Conservation (phyloP, 2,113 vertebrate species). For the Dendropsophus ebraccatus region DNA sequence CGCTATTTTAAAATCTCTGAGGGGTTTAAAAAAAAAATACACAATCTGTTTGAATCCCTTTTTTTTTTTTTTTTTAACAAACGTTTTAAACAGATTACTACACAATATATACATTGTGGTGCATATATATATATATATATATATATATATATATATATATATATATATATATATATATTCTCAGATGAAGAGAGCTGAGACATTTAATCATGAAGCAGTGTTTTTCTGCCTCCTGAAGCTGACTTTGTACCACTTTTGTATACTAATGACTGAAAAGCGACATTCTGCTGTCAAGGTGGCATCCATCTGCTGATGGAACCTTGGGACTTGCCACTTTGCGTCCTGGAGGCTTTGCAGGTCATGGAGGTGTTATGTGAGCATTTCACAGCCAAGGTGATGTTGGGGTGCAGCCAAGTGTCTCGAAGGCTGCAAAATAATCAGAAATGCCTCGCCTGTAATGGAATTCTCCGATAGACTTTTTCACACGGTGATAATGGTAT, state of each 20-base stretch:
- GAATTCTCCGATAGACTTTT: conserved; percentile 9
- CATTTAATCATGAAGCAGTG: neutral
- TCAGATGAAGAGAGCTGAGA: no score
- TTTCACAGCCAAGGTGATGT: conserved; percentile 61
- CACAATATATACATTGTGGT: neutral
- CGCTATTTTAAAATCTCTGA: no score
- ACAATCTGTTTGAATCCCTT: neutral
- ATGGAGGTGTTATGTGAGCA: conserved; percentile 64
- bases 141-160: no score
- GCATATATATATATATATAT: no score
- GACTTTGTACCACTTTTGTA: conserved; percentile 28
- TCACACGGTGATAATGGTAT: neutral
- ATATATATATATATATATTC: no score
- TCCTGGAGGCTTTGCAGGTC: conserved; percentile 62
- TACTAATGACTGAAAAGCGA: conserved; percentile 52
- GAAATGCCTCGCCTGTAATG: neutral
- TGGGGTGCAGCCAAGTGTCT: conserved; percentile 39
- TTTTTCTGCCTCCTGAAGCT: conserved; percentile 31
- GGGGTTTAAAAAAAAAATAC: no score
- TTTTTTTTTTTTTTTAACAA: no score
- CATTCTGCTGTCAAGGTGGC: conserved; percentile 59
- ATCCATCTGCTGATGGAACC: conserved; percentile 63
- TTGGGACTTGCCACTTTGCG: conserved; percentile 47
- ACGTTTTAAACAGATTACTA: neutral
- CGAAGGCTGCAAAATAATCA: conserved; percentile 7